phyloP scores from a whole-genome alignment of 2,888 invertebrate genomes.

The Caenorhabditis parvicauda region DNA sequence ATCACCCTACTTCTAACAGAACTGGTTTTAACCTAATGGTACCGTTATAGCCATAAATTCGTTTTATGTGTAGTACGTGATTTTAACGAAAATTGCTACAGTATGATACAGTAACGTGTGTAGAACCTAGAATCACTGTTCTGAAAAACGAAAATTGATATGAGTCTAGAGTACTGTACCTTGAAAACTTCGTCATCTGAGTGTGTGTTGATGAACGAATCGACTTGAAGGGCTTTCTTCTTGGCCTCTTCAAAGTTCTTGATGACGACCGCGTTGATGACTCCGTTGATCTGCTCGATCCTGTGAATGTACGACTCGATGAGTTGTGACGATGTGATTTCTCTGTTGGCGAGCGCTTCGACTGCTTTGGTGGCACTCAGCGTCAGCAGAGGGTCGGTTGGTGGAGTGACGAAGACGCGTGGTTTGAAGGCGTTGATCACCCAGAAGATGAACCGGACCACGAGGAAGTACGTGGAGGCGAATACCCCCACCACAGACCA shows the following conservation, averaged over 20 bases:
- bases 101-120: no score
- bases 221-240: slow-evolving; percentile 34
- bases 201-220: slow-evolving; percentile 26
- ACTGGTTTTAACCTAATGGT: no score
- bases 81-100: no score
- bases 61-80: no score
- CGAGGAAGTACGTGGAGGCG: slow-evolving; percentile 22
- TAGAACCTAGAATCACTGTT: neutral
- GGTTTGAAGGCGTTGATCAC: slow-evolving; percentile 28
- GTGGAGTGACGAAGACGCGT: slow-evolving; percentile 51
- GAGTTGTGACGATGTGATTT: slow-evolving; percentile 50
- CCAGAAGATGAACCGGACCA: slow-evolving; percentile 22
- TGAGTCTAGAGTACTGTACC: slow-evolving; percentile 12
- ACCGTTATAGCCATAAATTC: no score
- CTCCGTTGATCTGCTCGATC: slow-evolving; percentile 48
- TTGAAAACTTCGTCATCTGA: slow-evolving; percentile 22
- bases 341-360: slow-evolving; percentile 62
- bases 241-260: slow-evolving; percentile 47
- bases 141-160: neutral
- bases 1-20: no score
- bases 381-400: slow-evolving; percentile 62
- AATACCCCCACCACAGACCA: slow-evolving; percentile 7
- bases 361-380: slow-evolving; percentile 62
- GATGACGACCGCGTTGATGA: slow-evolving; percentile 54
- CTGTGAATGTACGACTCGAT: slow-evolving; percentile 54